Evolutionary conservation across 2,113 vertebrate species (phyloP).

Genomic region (Nipponia nippon): DNA sequence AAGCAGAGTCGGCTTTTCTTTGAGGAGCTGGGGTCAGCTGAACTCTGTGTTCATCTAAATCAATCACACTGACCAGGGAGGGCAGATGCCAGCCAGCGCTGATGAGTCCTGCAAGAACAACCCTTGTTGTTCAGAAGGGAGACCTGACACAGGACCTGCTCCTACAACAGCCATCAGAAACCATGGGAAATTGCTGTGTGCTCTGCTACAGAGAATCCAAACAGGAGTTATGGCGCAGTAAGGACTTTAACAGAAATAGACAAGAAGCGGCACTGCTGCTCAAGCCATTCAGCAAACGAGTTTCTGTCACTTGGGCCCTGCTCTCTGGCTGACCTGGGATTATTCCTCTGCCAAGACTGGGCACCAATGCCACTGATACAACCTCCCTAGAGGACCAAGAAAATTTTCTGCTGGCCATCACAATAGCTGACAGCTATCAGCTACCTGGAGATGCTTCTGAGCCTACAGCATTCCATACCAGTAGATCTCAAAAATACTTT

Average conservation of each 20-base stretch:
- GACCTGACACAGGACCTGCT: background rate
- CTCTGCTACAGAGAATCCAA: background rate
- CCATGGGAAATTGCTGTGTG: background rate
- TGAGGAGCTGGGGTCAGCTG: background rate
- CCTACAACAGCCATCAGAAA: background rate
- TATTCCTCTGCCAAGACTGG: background rate
- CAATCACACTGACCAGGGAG: background rate
- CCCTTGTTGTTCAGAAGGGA: background rate
- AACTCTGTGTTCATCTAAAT: background rate
- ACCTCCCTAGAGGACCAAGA: background rate
- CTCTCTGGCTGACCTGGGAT: background rate
- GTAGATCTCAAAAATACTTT: background rate
- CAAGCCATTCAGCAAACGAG: background rate
- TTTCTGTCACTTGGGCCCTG: rapidly evolving
- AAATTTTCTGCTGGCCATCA: background rate
- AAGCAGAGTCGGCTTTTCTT: background rate
- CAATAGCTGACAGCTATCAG: background rate
- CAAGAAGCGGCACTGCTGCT: background rate
- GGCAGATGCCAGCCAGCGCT: background rate
- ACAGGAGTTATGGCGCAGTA: background rate
- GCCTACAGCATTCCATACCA: background rate
- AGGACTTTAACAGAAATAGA: background rate
- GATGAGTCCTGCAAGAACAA: background rate
- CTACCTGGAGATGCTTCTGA: background rate
- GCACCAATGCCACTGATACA: background rate